phyloP scores from a whole-genome alignment of 1,140 invertebrate species.

The Orchestia grillus region DNA sequence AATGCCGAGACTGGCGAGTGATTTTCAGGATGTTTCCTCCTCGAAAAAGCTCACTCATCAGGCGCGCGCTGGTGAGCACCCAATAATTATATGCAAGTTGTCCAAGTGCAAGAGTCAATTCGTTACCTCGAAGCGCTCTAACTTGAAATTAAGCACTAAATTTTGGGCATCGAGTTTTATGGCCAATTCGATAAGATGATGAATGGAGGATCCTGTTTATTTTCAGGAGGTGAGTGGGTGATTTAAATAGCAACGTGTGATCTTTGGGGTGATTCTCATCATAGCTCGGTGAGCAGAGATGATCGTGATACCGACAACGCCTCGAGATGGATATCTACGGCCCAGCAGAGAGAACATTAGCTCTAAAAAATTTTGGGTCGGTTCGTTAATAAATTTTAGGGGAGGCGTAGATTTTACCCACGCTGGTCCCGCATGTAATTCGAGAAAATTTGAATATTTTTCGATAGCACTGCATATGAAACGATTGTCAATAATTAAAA shows the following conservation, averaged over 20 bases:
- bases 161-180: constrained; percentile 37
- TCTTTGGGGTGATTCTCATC: constrained; percentile 16
- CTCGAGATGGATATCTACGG: constrained; percentile 32
- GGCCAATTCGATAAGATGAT: constrained; percentile 50
- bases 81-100: constrained; percentile 53
- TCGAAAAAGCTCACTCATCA: constrained; percentile 27
- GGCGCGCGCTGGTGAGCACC: constrained; percentile 3
- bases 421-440: background rate
- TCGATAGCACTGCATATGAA: background rate
- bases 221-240: constrained; percentile 47
- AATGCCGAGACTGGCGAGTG: constrained; percentile 4
- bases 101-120: background rate
- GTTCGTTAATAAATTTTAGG: background rate
- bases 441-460: background rate
- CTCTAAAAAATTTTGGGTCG: background rate
- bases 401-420: background rate
- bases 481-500: background rate
- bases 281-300: constrained; percentile 15
- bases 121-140: background rate
- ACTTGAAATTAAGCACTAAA: constrained; percentile 53
- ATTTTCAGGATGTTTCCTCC: constrained; percentile 25
- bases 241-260: constrained; percentile 45
- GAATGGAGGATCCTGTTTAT: constrained; percentile 50
- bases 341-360: background rate
- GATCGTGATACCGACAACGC: constrained; percentile 12